Evolutionary conservation across 2,113 vertebrate genomes (phyloP).

Genomic region (Psittacula cyanocephala): DNA sequence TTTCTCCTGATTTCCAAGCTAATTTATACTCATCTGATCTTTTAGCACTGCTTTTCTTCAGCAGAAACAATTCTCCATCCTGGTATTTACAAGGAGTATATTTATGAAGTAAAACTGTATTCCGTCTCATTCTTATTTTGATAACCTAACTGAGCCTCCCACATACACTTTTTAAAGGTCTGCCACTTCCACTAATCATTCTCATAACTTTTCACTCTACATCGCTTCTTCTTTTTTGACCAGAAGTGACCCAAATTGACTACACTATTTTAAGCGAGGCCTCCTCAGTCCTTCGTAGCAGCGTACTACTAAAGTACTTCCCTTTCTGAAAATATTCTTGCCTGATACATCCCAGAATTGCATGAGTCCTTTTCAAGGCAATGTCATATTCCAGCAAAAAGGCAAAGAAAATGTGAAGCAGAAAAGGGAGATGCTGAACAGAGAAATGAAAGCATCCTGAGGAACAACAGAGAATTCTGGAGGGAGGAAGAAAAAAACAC

Average conservation of each 20-base stretch:
- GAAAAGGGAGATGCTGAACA: not conserved
- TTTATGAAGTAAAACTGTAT: not conserved
- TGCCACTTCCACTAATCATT: not conserved
- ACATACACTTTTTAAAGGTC: not conserved
- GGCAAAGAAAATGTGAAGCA: not conserved
- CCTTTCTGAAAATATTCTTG: conserved; percentile 31
- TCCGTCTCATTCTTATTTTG: not conserved
- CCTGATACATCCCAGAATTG: not conserved
- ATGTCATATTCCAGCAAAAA: conserved; percentile 8
- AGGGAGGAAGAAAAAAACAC: not conserved
- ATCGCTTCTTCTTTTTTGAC: not conserved
- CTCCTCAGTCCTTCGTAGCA: not conserved
- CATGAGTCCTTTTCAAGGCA: conserved; percentile 37
- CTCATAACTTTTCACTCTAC: not conserved
- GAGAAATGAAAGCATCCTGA: not conserved
- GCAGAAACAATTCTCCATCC: not conserved
- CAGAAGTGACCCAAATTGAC: conserved; percentile 6
- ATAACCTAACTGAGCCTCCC: not conserved
- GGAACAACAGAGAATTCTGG: not conserved
- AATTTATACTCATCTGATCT: conserved; percentile 52
- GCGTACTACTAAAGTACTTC: not conserved
- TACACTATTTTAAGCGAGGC: not conserved
- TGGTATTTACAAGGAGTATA: not conserved
- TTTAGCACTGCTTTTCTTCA: not conserved
- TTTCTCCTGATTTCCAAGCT: conserved; percentile 17